Evolutionary conservation across 2,888 invertebrate species (phyloP).

Genomic region (Agriopis leucophaearia): DNA sequence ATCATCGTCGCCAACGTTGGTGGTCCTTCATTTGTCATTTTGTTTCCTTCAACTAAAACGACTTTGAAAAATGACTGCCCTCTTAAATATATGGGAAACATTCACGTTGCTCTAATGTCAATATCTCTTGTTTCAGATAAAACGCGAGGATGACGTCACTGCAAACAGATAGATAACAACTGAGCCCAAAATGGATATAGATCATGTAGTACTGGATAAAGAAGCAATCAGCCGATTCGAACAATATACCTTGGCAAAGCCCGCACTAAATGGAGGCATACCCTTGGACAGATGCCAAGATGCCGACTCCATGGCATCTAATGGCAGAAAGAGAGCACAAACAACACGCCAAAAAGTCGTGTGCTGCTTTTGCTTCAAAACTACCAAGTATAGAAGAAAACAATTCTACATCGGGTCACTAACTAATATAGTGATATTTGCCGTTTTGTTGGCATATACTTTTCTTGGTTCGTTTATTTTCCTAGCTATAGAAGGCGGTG

Average conservation of each 20-base stretch:
- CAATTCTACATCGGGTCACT: constrained; percentile 91
- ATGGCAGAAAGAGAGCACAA: constrained; percentile 81
- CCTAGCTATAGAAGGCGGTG: constrained; percentile 92
- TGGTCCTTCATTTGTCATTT: constrained; percentile 79
- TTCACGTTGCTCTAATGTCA: constrained; percentile 45
- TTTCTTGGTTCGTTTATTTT: constrained; percentile 92
- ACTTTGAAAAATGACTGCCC: constrained; percentile 77
- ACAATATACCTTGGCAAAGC: constrained; percentile 82
- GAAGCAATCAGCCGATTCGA: constrained; percentile 83
- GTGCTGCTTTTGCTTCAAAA: constrained; percentile 86
- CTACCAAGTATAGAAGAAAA: constrained; percentile 83
- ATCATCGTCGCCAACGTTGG: constrained; percentile 67
- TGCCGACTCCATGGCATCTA: constrained; percentile 81
- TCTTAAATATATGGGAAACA: constrained; percentile 57
- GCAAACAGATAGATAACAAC: constrained; percentile 66
- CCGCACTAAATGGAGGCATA: constrained; percentile 81
- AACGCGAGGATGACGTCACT: constrained; percentile 64
- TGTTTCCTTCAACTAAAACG: constrained; percentile 64
- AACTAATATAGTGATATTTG: constrained; percentile 94
- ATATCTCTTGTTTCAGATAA: constrained; percentile 79
- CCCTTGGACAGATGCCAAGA: constrained; percentile 86
- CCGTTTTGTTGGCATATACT: constrained; percentile 93
- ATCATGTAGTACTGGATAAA: constrained; percentile 83
- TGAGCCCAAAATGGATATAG: constrained; percentile 76
- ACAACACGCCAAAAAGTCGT: constrained; percentile 82